These are phyloP conservation scores for Neodontobutis hainanensis DNA, from an alignment of 2,113 vertebrate species.

Conservation along the genomic window DNA sequence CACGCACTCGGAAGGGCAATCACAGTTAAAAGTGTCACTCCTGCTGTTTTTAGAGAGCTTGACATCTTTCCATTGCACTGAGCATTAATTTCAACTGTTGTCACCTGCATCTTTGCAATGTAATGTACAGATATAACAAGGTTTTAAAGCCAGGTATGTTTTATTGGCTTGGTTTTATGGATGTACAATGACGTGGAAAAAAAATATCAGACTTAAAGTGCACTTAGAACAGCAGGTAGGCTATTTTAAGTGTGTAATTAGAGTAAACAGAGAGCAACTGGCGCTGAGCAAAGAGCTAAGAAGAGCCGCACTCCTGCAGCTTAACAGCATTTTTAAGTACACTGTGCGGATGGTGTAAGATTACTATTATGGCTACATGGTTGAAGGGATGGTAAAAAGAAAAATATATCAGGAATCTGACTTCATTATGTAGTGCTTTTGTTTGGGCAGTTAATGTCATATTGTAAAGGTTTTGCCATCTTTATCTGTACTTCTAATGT, in stretches of 20 bases:
- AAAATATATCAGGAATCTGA: not conserved
- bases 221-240: conserved; percentile 10
- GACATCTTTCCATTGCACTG: not conserved
- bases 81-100: not conserved
- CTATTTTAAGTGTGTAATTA: not conserved
- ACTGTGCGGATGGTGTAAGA: not conserved
- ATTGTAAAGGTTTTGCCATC: too few species aligned
- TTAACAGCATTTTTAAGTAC: not conserved
- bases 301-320: not conserved
- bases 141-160: not conserved
- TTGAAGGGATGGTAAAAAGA: not conserved
- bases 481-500: not conserved
- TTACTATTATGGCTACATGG: not conserved
- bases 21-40: not conserved
- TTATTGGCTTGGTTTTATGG: conserved; percentile 1
- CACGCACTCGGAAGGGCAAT: not conserved
- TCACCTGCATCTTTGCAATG: not conserved
- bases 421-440: not conserved
- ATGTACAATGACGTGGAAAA: not conserved
- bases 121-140: not conserved
- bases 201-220: conserved; percentile 5
- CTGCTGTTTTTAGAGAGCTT: not conserved
- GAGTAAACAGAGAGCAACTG: conserved; percentile 3
- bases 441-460: too few species aligned
- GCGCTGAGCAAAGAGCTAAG: not conserved